Evolutionary conservation across 2,888 invertebrate genomes (phyloP).

Genomic region (Charanyca ferruginea): DNA sequence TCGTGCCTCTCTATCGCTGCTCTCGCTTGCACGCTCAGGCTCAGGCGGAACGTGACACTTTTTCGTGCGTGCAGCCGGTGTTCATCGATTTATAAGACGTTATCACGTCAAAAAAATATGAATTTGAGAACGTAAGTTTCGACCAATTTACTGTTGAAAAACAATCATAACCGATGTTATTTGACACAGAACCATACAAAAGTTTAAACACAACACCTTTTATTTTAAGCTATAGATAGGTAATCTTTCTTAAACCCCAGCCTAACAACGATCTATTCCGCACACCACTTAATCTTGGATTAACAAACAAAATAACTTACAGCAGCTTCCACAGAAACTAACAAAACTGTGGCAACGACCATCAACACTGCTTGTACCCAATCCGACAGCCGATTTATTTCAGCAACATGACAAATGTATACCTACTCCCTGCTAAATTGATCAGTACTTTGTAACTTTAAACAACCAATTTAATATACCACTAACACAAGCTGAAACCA

Average conservation of each 20-base stretch:
- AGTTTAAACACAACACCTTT: too few relatives aligned
- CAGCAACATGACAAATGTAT: slow-evolving; percentile 68
- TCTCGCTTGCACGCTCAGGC: too few relatives aligned
- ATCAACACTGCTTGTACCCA: slow-evolving; percentile 64
- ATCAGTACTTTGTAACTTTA: slow-evolving; percentile 70
- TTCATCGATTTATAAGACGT: too few relatives aligned
- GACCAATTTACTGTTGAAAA: too few relatives aligned
- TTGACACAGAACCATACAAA: too few relatives aligned
- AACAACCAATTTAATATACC: slow-evolving; percentile 31
- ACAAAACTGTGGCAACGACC: slow-evolving; percentile 49
- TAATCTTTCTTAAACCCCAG: neutral
- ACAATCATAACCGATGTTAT: too few relatives aligned
- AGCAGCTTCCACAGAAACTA: slow-evolving; percentile 29
- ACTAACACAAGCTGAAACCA: slow-evolving; percentile 15
- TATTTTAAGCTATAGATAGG: too few relatives aligned
- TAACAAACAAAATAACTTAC: slow-evolving; percentile 42
- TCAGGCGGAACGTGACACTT: too few relatives aligned
- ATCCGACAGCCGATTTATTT: slow-evolving; percentile 70
- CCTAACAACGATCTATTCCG: slow-evolving; percentile 15
- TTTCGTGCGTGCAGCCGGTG: too few relatives aligned
- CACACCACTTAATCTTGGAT: slow-evolving; percentile 40
- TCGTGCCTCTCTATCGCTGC: too few relatives aligned
- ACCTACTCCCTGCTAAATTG: slow-evolving; percentile 68
- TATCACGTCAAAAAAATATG: too few relatives aligned
- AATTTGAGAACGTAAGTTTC: too few relatives aligned